Percentiles rank a stretch among this genome's conserved stretches.
phyloP scores from a whole-genome alignment of 2,888 invertebrate species.

The Cephus pygmeus region DNA sequence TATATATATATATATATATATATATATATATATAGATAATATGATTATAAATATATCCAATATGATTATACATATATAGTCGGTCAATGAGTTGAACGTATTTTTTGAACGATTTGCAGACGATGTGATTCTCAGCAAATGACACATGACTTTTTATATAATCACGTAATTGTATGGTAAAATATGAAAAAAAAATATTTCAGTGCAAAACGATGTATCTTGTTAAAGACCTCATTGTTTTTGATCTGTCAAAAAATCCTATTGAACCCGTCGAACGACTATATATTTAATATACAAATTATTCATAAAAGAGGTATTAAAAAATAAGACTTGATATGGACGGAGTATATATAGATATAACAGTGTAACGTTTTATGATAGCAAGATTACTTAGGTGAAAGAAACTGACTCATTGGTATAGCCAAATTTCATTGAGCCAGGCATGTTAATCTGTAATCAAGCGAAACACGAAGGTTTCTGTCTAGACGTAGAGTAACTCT shows the following conservation, averaged over 20 bases:
- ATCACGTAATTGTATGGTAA: not conserved
- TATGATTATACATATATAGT: not conserved
- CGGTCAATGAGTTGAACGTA: not conserved
- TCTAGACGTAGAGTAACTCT: not conserved
- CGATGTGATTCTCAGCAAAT: not conserved
- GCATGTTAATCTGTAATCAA: not conserved
- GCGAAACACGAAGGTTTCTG: not conserved
- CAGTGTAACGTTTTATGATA: too few relatives aligned
- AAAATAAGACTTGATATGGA: not conserved
- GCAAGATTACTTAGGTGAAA: not conserved
- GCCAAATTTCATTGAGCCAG: not conserved
- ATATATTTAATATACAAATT: not conserved
- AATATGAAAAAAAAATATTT: not conserved
- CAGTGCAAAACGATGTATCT: not conserved
- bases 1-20: not conserved
- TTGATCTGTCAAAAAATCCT: too few relatives aligned
- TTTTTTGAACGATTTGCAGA: not conserved
- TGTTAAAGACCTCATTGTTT: too few relatives aligned
- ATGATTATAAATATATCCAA: not conserved
- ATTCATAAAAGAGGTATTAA: not conserved
- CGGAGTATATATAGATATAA: not conserved
- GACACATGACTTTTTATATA: not conserved
- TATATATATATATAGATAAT: not conserved
- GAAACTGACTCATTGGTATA: not conserved
- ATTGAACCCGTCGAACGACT: too few relatives aligned